Base-by-base conservation (phyloP, 2,113 vertebrate genomes). In the Rhinolophus ferrumequinum region DNA sequence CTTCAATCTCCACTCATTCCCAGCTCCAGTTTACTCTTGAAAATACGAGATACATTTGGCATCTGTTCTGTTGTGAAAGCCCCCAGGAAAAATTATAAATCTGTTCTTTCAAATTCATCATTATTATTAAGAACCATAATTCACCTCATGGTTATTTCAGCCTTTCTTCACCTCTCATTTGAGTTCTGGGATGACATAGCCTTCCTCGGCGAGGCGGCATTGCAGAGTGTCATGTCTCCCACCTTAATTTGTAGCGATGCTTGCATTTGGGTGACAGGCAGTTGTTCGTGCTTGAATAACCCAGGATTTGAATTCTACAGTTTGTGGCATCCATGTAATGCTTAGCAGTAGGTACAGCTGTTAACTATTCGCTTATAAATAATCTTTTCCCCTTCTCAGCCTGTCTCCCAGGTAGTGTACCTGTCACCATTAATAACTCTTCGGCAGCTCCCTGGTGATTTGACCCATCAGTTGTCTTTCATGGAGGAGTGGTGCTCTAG, bases 341-440 rank as follows among this genome's bases (percentile, higher is more conserved):
- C 98, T 99, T 98, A 98, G 98, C 98, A 98, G 98, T 99, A 98
- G 98, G 98, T 99, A 98, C 98, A 99, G 98, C 99, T 98, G 98
- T 99, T 99, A 98, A 99, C 98, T 99, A 99, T 98, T 99, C 98
- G 0, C 98, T 99, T 99, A 99, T 99, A 99, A 99, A 99, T 99
- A 99, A 99, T 99, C 98, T 98, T 98, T 98, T 98, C 92, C 98
- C 97, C 98, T 97, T 99, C 98, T 98, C 98, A 99, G 98, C 99
- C 98, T 99, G 99, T 99, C 99, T 99, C 99, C 97, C 98, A 99
- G 98, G 99, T 99, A 99, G 98, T 98, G 98, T 99, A 99, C 98
- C 98, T 99, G 99, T 99, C 99, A 99, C 98, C 98, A 98, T 99
- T 99, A 99, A 99, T 99, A 99, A 99, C 98, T 99, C 99, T 98